These are phyloP conservation scores for Sebastes taczanowskii DNA, from an alignment of 2,797 vertebrate species.

Conservation along the genomic window DNA sequence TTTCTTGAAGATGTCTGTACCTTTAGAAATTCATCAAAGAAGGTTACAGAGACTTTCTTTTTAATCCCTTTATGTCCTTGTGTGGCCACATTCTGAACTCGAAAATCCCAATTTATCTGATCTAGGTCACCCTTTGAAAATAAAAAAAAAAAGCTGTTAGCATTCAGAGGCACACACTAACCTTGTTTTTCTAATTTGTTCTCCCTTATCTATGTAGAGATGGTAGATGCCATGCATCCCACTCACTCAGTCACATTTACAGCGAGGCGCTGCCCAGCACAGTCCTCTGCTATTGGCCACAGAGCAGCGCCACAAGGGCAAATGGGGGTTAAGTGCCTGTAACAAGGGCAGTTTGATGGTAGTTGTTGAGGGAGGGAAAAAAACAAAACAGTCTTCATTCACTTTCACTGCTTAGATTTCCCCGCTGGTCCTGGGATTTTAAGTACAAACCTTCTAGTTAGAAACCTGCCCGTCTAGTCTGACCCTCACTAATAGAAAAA, in stretches of 20 bases:
- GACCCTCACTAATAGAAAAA: background rate
- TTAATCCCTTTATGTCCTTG: background rate
- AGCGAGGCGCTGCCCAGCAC: slow-evolving; percentile 28
- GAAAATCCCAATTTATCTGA: slow-evolving; percentile 25
- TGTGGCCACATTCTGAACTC: slow-evolving; percentile 7
- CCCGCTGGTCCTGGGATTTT: slow-evolving; percentile 2
- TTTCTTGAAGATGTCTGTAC: background rate
- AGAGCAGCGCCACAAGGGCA: slow-evolving; percentile 31
- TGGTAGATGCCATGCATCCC: background rate
- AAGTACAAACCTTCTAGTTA: slow-evolving; percentile 1
- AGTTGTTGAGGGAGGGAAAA: slow-evolving; percentile 12
- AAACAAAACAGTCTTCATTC: slow-evolving; percentile 16
- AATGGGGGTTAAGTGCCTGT: slow-evolving; percentile 53
- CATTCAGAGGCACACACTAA: slow-evolving; percentile 29
- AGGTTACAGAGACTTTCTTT: slow-evolving; percentile 1
- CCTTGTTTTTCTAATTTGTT: slow-evolving; percentile 42
- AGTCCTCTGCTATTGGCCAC: slow-evolving; percentile 24
- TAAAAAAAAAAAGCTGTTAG: slow-evolving; percentile 25
- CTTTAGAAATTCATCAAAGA: background rate
- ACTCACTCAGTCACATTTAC: slow-evolving; percentile 35
- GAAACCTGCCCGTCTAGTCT: background rate
- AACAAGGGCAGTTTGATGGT: slow-evolving; percentile 36
- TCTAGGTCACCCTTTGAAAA: slow-evolving; percentile 43
- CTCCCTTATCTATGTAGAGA: slow-evolving; percentile 16
- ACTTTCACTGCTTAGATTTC: slow-evolving; percentile 18